phyloP scores from a whole-genome alignment of 2,113 vertebrate genomes.

The Agapornis roseicollis region DNA sequence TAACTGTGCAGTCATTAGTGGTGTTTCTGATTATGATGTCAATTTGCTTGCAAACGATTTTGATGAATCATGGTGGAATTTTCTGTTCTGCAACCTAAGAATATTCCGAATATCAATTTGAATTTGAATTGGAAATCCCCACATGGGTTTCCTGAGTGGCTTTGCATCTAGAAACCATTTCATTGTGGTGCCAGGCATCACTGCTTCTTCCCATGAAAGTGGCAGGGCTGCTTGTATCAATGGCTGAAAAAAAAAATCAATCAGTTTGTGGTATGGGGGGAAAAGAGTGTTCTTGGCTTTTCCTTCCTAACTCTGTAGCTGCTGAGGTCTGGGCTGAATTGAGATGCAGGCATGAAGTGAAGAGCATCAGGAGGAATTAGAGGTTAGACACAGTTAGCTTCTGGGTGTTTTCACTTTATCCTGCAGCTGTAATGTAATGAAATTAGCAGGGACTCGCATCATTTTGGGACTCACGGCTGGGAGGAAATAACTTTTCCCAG shows the following conservation, averaged over 20 bases:
- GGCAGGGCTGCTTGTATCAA: neutral
- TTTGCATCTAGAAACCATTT: neutral
- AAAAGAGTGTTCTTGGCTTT: neutral
- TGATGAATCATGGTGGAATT: neutral
- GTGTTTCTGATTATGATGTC: too few relatives aligned
- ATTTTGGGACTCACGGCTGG: neutral
- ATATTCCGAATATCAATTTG: neutral
- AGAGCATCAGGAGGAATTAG: neutral
- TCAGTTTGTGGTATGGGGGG: neutral
- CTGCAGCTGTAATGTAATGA: rapidly evolving
- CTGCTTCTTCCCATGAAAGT: neutral
- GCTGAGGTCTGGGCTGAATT: rapidly evolving
- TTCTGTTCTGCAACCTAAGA: neutral
- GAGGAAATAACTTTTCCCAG: neutral
- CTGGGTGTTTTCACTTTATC: neutral
- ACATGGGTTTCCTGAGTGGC: neutral
- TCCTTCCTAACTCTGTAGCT: neutral
- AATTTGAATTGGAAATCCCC: neutral
- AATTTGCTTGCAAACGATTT: neutral
- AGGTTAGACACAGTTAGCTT: neutral
- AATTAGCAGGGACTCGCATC: neutral
- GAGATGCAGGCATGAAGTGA: neutral
- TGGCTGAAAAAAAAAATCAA: neutral
- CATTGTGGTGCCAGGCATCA: rapidly evolving
- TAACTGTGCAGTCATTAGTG: rapidly evolving